Percentiles rank a stretch among this genome's conserved stretches.
These are phyloP conservation scores for Musca vetustissima DNA, from an alignment of 1,140 invertebrate species.

Conservation along the genomic window DNA sequence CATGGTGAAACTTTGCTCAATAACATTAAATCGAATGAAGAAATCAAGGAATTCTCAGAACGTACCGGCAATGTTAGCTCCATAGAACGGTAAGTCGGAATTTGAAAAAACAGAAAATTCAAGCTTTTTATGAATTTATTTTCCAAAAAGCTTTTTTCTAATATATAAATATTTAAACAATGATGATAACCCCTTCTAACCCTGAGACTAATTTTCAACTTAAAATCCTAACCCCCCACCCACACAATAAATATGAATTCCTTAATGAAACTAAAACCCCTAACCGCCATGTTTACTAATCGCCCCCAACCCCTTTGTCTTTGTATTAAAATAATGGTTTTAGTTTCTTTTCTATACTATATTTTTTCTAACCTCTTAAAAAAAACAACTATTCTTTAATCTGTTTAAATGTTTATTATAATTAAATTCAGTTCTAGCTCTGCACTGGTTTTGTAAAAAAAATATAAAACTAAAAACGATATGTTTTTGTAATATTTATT, in stretches of 20 bases:
- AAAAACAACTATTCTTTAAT: background rate
- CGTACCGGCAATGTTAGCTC: slow-evolving; percentile 87
- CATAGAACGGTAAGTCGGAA: slow-evolving; percentile 76
- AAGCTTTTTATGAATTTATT: slow-evolving; percentile 4
- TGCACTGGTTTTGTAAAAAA: slow-evolving; percentile 48
- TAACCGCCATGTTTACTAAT: background rate
- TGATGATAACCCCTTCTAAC: background rate
- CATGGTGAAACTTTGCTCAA: slow-evolving; percentile 82
- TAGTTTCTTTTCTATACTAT: slow-evolving; percentile 12
- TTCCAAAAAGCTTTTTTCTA: slow-evolving; percentile 3
- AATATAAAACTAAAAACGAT: background rate
- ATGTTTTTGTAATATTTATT: too few species aligned
- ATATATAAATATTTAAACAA: slow-evolving; percentile 8
- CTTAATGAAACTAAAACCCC: background rate
- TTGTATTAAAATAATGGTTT: slow-evolving; percentile 6
- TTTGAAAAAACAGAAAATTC: slow-evolving; percentile 6
- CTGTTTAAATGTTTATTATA: slow-evolving; percentile 25
- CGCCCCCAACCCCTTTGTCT: background rate
- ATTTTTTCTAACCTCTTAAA: slow-evolving; percentile 1
- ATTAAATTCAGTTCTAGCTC: slow-evolving; percentile 38
- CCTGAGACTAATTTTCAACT: background rate
- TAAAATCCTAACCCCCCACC: background rate
- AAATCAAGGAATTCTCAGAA: slow-evolving; percentile 62
- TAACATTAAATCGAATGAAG: slow-evolving; percentile 64
- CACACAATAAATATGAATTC: too few species aligned